Percentiles rank a stretch among this genome's conserved stretches.
Evolutionary conservation across 1,140 invertebrate genomes (phyloP).

Genomic region (Calliopsis andreniformis): DNA sequence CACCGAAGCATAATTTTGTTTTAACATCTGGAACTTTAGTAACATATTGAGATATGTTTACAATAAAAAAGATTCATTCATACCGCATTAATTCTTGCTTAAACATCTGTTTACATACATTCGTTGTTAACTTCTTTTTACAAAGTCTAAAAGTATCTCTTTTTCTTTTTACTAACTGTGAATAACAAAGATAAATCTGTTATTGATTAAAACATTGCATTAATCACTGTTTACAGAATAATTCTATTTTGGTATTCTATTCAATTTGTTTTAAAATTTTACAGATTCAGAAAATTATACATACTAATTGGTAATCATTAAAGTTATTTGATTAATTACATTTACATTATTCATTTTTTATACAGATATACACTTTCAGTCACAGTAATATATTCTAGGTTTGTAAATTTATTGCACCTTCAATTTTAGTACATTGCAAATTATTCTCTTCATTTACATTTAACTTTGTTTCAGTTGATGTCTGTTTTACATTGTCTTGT

Average conservation of each 20-base stretch:
- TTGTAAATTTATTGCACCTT: slow-evolving; percentile 18
- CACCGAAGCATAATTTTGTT: background rate
- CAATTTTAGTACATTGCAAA: slow-evolving; percentile 8
- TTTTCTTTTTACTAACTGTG: background rate
- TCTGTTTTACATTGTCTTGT: slow-evolving; percentile 7
- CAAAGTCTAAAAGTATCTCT: background rate
- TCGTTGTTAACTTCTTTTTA: background rate
- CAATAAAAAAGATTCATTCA: background rate
- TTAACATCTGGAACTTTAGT: background rate
- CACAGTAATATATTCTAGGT: slow-evolving; percentile 5
- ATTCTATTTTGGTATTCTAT: background rate
- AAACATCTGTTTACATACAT: background rate
- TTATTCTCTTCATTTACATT: slow-evolving; percentile 19
- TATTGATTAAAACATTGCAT: background rate
- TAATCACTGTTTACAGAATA: background rate
- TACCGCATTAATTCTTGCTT: background rate
- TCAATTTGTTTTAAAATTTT: background rate
- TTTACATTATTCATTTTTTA: background rate
- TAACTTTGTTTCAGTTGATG: slow-evolving; percentile 7
- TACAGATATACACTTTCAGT: background rate
- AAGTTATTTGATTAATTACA: slow-evolving; percentile 4
- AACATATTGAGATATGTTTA: slow-evolving; percentile 1
- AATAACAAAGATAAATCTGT: background rate
- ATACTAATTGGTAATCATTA: background rate
- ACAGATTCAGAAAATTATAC: background rate